Conservation (phyloP, 1,140 invertebrate species). For the Lordiphosa collinella region DNA sequence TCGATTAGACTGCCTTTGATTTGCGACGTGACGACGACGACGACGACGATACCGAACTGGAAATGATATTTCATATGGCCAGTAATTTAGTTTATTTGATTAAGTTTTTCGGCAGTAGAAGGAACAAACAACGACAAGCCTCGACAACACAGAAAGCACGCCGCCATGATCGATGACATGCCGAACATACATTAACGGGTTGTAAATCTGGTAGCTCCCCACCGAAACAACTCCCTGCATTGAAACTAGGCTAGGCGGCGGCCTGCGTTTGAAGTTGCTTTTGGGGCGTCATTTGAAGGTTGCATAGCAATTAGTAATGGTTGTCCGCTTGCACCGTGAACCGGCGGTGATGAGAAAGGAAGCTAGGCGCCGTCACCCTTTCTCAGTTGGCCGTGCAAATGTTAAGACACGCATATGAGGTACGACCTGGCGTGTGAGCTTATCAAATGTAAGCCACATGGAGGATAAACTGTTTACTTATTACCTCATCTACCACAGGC, state of each 20-base stretch:
- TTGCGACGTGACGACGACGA: constrained; percentile 52
- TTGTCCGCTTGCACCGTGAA: constrained; percentile 17
- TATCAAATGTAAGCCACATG: constrained; percentile 33
- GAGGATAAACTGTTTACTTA: constrained; percentile 16
- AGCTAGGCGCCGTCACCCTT: background rate
- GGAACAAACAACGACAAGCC: constrained; percentile 27
- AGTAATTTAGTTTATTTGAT: constrained; percentile 73
- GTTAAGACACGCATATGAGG: background rate
- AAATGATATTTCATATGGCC: constrained; percentile 57
- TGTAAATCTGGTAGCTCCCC: constrained; percentile 63
- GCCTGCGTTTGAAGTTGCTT: constrained; percentile 48
- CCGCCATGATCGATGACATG: constrained; percentile 74
- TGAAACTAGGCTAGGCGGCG: constrained; percentile 49
- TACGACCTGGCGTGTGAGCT: constrained; percentile 1
- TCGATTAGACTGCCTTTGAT: constrained; percentile 75
- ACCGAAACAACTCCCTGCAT: constrained; percentile 1
- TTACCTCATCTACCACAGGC: constrained; percentile 29
- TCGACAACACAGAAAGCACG: constrained; percentile 57
- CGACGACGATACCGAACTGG: constrained; percentile 11
- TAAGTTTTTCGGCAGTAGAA: constrained; percentile 52
- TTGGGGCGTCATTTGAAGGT: constrained; percentile 65
- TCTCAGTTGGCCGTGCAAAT: background rate
- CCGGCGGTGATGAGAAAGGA: constrained; percentile 3
- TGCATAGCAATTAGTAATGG: constrained; percentile 71
- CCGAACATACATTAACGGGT: constrained; percentile 72